phyloP scores from a whole-genome alignment of 2,888 invertebrate species.

The Trichogramma dendrolimi region DNA sequence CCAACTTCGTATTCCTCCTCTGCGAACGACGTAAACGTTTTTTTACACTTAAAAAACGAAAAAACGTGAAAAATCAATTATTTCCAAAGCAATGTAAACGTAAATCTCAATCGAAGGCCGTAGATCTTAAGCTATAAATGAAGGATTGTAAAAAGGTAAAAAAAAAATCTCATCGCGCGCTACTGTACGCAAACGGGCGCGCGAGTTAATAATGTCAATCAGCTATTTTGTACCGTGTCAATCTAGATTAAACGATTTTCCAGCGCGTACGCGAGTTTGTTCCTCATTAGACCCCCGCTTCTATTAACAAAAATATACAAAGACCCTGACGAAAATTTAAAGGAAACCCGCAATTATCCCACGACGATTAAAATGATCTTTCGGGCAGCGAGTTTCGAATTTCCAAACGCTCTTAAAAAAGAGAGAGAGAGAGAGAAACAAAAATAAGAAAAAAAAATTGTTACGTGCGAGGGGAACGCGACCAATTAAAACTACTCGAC shows the following conservation, averaged over 20 bases:
- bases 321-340: not conserved
- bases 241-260: slow-evolving; percentile 20
- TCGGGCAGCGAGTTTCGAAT: not conserved
- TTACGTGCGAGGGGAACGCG: too few relatives aligned
- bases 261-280: too few relatives aligned
- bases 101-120: slow-evolving; percentile 25
- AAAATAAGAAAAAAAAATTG: too few relatives aligned
- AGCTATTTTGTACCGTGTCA: slow-evolving; percentile 42
- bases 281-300: not conserved
- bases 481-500: too few relatives aligned
- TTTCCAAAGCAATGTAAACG: slow-evolving; percentile 28
- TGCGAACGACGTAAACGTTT: too few relatives aligned
- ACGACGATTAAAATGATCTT: too few relatives aligned
- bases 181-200: too few relatives aligned
- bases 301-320: not conserved
- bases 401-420: not conserved
- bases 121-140: slow-evolving; percentile 18
- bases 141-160: slow-evolving; percentile 15
- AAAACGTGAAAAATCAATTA: too few relatives aligned
- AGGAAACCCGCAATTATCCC: not conserved
- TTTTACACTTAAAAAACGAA: too few relatives aligned
- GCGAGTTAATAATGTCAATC: slow-evolving; percentile 36
- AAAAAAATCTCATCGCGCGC: slow-evolving; percentile 1
- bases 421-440: not conserved
- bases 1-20: too few relatives aligned